phyloP scores from a whole-genome alignment of 2,797 vertebrate species.

The Bovichtus diacanthus region DNA sequence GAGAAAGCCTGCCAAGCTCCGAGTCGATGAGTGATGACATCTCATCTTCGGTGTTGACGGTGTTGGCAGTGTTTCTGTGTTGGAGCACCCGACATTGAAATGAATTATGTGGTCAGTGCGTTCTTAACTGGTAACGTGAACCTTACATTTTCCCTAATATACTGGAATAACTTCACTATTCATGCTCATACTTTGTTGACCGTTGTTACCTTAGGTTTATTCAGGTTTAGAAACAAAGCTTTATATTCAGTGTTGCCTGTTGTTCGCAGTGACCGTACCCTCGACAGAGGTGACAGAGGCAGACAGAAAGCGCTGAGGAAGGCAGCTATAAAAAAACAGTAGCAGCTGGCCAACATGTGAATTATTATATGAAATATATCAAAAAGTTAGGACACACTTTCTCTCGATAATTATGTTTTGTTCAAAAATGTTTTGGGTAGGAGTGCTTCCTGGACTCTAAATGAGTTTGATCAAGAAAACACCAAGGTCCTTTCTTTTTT shows the following conservation, averaged over 20 bases:
- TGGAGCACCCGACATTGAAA: background rate
- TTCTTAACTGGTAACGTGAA: background rate
- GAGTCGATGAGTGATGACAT: conserved; percentile 9
- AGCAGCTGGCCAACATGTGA: background rate
- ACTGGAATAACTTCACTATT: background rate
- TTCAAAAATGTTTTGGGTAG: too few relatives aligned
- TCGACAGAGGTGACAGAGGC: conserved; percentile 8
- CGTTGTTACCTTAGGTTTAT: background rate
- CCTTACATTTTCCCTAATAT: background rate
- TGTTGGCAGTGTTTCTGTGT: conserved; percentile 1
- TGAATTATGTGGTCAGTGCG: background rate
- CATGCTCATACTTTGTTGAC: background rate
- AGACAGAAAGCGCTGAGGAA: conserved; percentile 1
- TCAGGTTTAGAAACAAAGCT: background rate
- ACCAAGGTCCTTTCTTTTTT: too few relatives aligned
- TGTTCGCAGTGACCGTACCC: conserved; percentile 5
- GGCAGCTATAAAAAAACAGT: conserved; percentile 11
- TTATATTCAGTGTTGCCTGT: background rate
- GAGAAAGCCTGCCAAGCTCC: background rate
- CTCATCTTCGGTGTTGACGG: background rate
- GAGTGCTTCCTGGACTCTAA: too few relatives aligned
- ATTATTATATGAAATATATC: conserved; percentile 3
- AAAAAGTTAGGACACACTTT: background rate
- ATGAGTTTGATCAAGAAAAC: too few relatives aligned
- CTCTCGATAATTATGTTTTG: background rate